These are phyloP conservation scores for Pseudobourletiella spinata DNA, from an alignment of 1,140 invertebrate species.

Conservation along the genomic window DNA sequence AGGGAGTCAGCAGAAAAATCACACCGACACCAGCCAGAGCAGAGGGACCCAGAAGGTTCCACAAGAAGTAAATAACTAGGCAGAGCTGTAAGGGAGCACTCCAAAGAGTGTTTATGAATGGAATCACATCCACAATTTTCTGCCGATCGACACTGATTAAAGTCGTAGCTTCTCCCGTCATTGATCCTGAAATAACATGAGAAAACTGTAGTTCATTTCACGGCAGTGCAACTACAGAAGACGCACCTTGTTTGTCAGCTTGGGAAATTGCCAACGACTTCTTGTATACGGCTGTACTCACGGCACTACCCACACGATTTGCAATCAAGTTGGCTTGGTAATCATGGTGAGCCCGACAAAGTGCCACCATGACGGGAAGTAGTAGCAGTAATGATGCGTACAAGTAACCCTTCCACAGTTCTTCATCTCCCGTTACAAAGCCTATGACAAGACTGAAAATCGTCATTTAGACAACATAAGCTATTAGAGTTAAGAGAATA, in stretches of 20 bases:
- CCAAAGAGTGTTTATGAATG: conserved; percentile 87
- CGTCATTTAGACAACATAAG: background rate
- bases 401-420: conserved; percentile 75
- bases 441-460: conserved; percentile 52
- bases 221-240: conserved; percentile 89
- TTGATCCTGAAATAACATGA: conserved; percentile 39
- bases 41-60: conserved; percentile 55
- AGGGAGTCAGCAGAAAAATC: conserved; percentile 44
- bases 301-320: conserved; percentile 76
- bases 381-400: conserved; percentile 68
- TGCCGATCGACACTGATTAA: conserved; percentile 82
- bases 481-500: background rate
- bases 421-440: conserved; percentile 53
- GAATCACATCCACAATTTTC: conserved; percentile 71
- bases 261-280: conserved; percentile 70
- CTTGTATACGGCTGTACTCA: conserved; percentile 87
- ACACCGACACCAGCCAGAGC: conserved; percentile 46
- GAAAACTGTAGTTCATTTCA: conserved; percentile 61
- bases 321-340: conserved; percentile 84
- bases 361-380: conserved; percentile 73
- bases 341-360: conserved; percentile 73
- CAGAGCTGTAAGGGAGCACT: conserved; percentile 87
- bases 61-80: conserved; percentile 80
- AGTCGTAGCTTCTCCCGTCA: conserved; percentile 86
- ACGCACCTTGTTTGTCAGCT: conserved; percentile 52